Conservation (phyloP, 2,888 invertebrate species). For the Trachelus troglodyta region DNA sequence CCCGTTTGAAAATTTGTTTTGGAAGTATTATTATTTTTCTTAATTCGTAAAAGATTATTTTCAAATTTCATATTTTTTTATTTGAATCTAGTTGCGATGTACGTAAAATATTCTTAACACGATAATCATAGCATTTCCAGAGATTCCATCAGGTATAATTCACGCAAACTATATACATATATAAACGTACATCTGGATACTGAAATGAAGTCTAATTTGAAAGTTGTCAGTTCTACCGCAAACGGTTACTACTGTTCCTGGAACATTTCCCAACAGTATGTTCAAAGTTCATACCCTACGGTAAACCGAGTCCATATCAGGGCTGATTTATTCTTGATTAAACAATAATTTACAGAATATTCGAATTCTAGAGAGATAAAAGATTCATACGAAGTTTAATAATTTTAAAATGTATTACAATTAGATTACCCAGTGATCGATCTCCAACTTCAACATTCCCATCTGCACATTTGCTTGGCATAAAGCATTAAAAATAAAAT, state of each 20-base stretch:
- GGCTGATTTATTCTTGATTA: background rate
- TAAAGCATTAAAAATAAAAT: background rate
- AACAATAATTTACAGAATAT: background rate
- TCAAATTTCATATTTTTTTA: background rate
- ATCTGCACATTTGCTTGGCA: background rate
- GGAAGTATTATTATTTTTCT: background rate
- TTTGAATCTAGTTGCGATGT: background rate
- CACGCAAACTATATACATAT: background rate
- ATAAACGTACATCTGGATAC: background rate
- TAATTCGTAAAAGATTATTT: background rate
- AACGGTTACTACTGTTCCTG: background rate
- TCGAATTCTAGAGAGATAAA: background rate
- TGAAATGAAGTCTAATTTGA: background rate
- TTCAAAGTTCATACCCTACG: background rate
- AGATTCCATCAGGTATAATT: background rate
- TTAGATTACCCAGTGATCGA: background rate
- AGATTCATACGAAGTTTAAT: background rate
- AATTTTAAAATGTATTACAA: background rate
- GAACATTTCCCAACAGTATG: background rate
- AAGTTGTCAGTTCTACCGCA: background rate
- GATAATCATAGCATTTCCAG: background rate
- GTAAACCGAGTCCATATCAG: background rate
- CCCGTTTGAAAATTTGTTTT: background rate
- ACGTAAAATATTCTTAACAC: background rate
- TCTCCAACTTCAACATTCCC: background rate